Conservation (phyloP, 2,888 invertebrate genomes). For the Girardia tigrina region DNA sequence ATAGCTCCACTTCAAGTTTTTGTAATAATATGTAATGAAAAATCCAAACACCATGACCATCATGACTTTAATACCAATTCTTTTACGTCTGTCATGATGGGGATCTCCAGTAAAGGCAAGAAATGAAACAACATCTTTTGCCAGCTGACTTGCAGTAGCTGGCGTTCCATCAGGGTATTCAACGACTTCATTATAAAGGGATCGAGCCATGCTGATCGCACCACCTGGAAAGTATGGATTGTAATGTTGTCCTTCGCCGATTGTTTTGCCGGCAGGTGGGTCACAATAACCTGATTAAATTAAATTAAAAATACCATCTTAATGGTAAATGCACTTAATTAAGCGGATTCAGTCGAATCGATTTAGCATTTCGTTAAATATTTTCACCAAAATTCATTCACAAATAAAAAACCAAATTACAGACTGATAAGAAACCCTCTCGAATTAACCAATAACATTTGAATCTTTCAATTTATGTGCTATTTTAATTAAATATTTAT, state of each 20-base stretch:
- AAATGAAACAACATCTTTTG: conserved; percentile 86
- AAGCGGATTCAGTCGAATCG: too few relatives aligned
- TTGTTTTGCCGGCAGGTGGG: conserved; percentile 71
- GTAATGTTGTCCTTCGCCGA: conserved; percentile 82
- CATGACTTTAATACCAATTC: conserved; percentile 64
- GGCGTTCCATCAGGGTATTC: conserved; percentile 61
- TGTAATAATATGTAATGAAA: background rate
- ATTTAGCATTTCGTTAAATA: too few relatives aligned
- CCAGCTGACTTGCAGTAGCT: conserved; percentile 77
- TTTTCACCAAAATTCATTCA: too few relatives aligned
- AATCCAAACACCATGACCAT: background rate
- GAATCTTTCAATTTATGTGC: too few relatives aligned
- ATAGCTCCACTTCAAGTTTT: background rate
- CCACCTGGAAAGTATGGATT: conserved; percentile 97
- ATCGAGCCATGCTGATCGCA: conserved; percentile 63
- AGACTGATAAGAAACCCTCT: too few relatives aligned
- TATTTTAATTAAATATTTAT: too few relatives aligned
- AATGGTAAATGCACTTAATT: too few relatives aligned
- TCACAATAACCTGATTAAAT: conserved; percentile 60
- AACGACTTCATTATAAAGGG: conserved; percentile 67
- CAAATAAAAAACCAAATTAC: too few relatives aligned
- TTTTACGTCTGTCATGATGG: conserved; percentile 72
- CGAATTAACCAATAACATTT: too few relatives aligned
- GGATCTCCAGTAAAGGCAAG: conserved; percentile 83
- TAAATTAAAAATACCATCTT: too few relatives aligned